Conservation (phyloP, 2,113 vertebrate genomes). For the Elachura formosa region DNA sequence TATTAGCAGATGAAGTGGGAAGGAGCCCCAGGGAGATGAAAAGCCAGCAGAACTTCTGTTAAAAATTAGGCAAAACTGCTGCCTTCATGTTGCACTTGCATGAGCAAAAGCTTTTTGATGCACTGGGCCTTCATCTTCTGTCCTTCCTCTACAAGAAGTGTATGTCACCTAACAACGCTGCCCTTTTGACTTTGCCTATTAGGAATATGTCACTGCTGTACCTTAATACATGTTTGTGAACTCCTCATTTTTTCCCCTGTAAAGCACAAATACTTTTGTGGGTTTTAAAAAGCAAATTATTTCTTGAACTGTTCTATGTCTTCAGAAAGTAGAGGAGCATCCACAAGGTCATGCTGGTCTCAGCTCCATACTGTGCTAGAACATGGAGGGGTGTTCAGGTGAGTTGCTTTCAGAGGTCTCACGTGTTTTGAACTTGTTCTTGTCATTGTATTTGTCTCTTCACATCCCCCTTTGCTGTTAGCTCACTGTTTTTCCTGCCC, state of each 20-base stretch:
- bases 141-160: neutral
- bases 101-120: neutral
- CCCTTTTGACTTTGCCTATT: neutral
- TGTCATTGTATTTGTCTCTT: neutral
- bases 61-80: neutral
- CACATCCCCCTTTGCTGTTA: neutral
- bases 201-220: neutral
- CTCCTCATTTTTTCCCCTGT: neutral
- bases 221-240: neutral
- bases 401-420: neutral
- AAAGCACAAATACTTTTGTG: neutral
- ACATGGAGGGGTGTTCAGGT: neutral
- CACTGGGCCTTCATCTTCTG: neutral
- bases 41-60: neutral
- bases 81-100: neutral
- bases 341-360: neutral
- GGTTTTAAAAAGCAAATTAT: neutral
- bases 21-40: neutral
- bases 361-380: neutral
- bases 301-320: neutral
- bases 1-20: slow-evolving; percentile 17
- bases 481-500: neutral
- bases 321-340: neutral
- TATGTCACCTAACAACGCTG: neutral
- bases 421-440: neutral